Conservation (phyloP, 2,888 invertebrate genomes). For the Carabus problematicus region DNA sequence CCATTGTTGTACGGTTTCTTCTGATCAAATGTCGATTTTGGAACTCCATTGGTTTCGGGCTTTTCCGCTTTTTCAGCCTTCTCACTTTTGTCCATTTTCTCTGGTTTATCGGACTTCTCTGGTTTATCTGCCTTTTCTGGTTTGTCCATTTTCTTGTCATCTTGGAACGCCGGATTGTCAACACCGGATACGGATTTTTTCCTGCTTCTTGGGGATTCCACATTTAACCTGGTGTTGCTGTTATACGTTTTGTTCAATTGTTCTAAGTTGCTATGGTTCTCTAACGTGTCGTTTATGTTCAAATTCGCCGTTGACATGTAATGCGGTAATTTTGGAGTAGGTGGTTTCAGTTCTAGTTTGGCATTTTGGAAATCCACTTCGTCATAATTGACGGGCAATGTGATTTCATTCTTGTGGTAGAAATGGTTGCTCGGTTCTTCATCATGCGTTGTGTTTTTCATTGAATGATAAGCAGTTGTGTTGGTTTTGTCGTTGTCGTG, state of each 20-base stretch:
- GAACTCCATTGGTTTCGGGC: constrained; percentile 44
- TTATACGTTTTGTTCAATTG: constrained; percentile 57
- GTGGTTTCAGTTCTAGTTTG: constrained; percentile 47
- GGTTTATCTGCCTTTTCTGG: neutral
- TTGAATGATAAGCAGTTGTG: constrained; percentile 44
- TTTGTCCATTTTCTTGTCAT: constrained; percentile 52
- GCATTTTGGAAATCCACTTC: constrained; percentile 50
- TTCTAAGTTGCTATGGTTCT: constrained; percentile 56
- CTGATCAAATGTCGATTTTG: constrained; percentile 55
- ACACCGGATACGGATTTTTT: constrained; percentile 56
- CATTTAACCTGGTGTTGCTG: constrained; percentile 56
- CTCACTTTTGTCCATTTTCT: constrained; percentile 57
- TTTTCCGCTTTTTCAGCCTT: constrained; percentile 13
- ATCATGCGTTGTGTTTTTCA: constrained; percentile 41
- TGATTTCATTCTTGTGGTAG: constrained; percentile 59
- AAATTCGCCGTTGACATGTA: constrained; percentile 57
- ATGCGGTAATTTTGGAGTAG: constrained; percentile 53
- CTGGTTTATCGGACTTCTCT: constrained; percentile 55
- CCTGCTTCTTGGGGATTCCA: constrained; percentile 47
- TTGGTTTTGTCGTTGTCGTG: constrained; percentile 50
- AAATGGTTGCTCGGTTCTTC: constrained; percentile 47
- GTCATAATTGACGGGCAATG: constrained; percentile 57
- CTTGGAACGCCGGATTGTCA: constrained; percentile 59
- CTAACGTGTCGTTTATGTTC: constrained; percentile 56
- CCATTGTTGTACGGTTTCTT: constrained; percentile 55